Percentiles rank a stretch among this genome's conserved stretches.
These are phyloP conservation scores for Hydraecia micacea DNA, from an alignment of 2,888 invertebrate genomes.

Conservation along the genomic window DNA sequence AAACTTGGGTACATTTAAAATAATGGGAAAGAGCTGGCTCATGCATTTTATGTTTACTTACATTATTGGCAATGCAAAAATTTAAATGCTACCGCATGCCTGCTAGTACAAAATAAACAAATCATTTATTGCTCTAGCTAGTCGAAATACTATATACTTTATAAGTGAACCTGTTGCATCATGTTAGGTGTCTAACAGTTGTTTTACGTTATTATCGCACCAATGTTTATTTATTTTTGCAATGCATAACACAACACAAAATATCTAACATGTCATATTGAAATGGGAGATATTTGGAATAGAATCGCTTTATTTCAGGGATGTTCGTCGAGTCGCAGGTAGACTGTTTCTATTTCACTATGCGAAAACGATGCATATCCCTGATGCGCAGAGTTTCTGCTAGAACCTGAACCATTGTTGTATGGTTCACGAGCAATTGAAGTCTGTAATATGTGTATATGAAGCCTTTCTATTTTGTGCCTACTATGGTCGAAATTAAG, in stretches of 20 bases:
- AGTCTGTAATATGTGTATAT: background rate
- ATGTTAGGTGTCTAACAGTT: background rate
- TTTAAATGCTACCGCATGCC: background rate
- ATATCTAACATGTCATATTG: background rate
- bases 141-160: background rate
- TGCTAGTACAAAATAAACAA: background rate
- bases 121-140: conserved; percentile 3
- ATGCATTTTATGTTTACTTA: conserved; percentile 32
- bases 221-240: too few relatives aligned
- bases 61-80: conserved; percentile 31
- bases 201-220: background rate
- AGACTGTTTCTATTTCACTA: background rate
- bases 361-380: background rate
- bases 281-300: background rate
- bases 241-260: background rate
- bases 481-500: background rate
- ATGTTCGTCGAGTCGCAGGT: background rate
- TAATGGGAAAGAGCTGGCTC: conserved; percentile 33
- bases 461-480: background rate
- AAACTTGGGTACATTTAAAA: conserved; percentile 45
- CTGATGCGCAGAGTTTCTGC: background rate
- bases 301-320: background rate
- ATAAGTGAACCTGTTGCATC: background rate
- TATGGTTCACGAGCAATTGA: background rate
- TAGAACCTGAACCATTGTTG: background rate